Base-by-base conservation (phyloP, 2,888 invertebrate genomes). In the Drosophila hawaiiensis region DNA sequence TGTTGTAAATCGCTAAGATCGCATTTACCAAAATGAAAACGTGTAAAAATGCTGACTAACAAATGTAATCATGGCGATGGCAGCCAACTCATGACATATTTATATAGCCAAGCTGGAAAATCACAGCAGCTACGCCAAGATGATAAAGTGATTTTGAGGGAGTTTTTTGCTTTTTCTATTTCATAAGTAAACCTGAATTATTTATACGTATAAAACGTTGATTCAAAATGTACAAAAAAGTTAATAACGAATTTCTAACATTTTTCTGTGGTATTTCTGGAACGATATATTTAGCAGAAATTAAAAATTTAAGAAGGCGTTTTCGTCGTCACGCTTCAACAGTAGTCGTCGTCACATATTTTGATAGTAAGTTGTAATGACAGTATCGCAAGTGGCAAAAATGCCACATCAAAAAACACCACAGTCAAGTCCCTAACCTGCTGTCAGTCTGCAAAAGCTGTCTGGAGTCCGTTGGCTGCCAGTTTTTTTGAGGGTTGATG, bases 1-100 rank as follows among this genome's bases (percentile, higher is more conserved):
- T 70, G 68, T 70, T 80, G 75, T 69, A 70, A 82, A 80, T 80
- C 59, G 65, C 31, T 29, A 22, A 72, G 76, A 63, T 70, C 64
- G 54, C 69, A 53, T 55, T 73, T 41, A 35, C 14, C 22, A 50
- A 65, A 65, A 65, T 74, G 56, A 62, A 61, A 75, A 55, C 25
- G 59, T 78, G 55, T 25, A 50, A 55, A 69, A 79, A 49, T 59
- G 35, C 61, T 72, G 59, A 52, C 41, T 60, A 62, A 60, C 59
- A 28, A 47, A 29, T 33, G 35, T 37, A 59, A 73, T 56, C 25
- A 37, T 19, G 35, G 2, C 6, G 6, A 61, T 47, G 53, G 14
- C 49, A 53, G 60, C 35, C 35, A 43, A 64, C 33, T 61, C 56
- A 61, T 31, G 14, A 35, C 6, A 59, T 43, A 52, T 37, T 59